Percentiles rank a stretch among this genome's conserved stretches.
Evolutionary conservation across 2,888 invertebrate species (phyloP).

Genomic region (Diachrysia chrysitis): DNA sequence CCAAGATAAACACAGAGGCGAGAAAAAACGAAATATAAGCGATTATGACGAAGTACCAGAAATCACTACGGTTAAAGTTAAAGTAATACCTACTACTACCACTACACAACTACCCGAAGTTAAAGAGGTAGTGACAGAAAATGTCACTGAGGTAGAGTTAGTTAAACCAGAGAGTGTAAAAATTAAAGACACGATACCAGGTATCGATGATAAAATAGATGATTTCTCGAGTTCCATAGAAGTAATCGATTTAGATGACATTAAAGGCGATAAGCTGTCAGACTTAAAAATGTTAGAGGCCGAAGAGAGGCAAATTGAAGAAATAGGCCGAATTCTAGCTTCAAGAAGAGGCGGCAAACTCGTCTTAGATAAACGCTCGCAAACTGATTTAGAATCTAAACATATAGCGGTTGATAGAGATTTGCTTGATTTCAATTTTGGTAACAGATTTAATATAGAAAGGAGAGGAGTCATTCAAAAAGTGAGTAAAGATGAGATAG

Average conservation of each 20-base stretch:
- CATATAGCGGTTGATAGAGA: constrained; percentile 81
- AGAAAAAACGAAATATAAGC: constrained; percentile 75
- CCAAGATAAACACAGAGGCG: constrained; percentile 70
- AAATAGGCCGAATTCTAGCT: constrained; percentile 83
- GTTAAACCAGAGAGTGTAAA: constrained; percentile 64
- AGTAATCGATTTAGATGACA: constrained; percentile 83
- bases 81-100: constrained; percentile 51
- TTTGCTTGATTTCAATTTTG: constrained; percentile 78
- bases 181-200: constrained; percentile 74
- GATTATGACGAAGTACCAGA: constrained; percentile 65
- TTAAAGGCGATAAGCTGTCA: constrained; percentile 75
- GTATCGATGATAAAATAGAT: constrained; percentile 83
- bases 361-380: constrained; percentile 80
- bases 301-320: constrained; percentile 86
- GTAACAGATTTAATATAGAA: constrained; percentile 78
- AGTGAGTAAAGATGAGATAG: constrained; percentile 83
- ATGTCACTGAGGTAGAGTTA: constrained; percentile 67
- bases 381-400: constrained; percentile 80
- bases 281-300: constrained; percentile 83
- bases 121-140: constrained; percentile 51
- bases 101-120: constrained; percentile 53
- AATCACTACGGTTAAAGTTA: constrained; percentile 51
- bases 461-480: constrained; percentile 80
- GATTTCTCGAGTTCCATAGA: constrained; percentile 83
- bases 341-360: constrained; percentile 79